Base-by-base conservation (phyloP, 1,140 invertebrate species). In the Bacillus rossius region DNA sequence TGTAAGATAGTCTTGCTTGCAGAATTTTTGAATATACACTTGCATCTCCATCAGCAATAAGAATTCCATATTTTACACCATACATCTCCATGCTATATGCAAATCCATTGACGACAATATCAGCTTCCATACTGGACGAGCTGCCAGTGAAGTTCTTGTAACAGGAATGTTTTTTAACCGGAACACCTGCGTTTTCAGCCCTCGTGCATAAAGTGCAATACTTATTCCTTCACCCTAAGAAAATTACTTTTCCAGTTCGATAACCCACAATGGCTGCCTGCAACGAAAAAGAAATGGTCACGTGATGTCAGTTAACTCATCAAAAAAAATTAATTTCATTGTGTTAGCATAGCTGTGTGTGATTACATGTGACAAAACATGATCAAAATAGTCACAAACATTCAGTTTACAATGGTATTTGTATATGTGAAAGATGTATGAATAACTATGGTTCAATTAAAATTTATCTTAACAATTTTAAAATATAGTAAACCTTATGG, bases 1-100 rank as follows among this genome's bases (percentile, higher is more conserved):
- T 17, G 57, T 55, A 2, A 67, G 49, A 10, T 64, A 68, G 66
- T 23, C 64, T 62, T 17, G 48, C 47, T 50, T 70, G 57, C 25
- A 59, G 2, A 16, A 77, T 69, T 51, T 61, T 65, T 7, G 62
- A 57, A 52, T 68, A 72, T 2, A 73, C 71, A 40, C 62, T 73
- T 13, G 69, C 71, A 57, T 78, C 77, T 8, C 74, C 73, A 65
- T 78, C 76, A 3, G 61, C 71, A 60, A 78, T 71, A 1, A 78
- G 23, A 14, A 47, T 54, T 41, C 56, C 62, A 57, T 76, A 76
- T 22, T 72, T 70, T 2, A 77, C 2, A 1, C 67, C 63, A 65
- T 78, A 62, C 59, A 66, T 67, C 43, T 67, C 53, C 8, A 73
- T 47, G 52, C 70, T 72, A 8, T 43, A 8, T 37, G 63, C 55